Conservation (phyloP, 2,888 invertebrate genomes). For the Unio delphinus region DNA sequence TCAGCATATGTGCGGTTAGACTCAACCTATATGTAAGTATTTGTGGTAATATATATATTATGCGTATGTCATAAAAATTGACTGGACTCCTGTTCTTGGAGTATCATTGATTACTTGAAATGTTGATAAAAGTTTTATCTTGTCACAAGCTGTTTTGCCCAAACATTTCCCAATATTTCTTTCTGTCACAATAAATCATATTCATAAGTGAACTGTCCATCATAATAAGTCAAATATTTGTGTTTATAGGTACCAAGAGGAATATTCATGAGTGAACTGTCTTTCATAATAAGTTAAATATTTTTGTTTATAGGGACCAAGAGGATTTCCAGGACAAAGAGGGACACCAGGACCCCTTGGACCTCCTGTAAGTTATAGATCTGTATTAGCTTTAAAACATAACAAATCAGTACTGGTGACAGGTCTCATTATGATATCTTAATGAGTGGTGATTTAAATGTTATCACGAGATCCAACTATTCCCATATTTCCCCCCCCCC, state of each 20-base stretch:
- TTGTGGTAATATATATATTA: no score
- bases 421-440: no score
- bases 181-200: background rate
- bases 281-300: background rate
- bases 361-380: conserved; percentile 74
- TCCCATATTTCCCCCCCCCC: background rate
- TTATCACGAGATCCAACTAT: background rate
- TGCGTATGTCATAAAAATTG: no score
- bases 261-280: background rate
- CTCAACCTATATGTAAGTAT: no score
- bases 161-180: background rate
- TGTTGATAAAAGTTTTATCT: no score
- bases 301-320: conserved; percentile 78
- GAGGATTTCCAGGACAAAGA: conserved; percentile 87
- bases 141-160: no score
- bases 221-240: background rate
- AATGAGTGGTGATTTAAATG: no score
- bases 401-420: background rate
- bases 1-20: no score
- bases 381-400: no score
- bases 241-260: conserved; percentile 83
- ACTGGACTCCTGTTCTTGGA: no score
- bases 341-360: conserved; percentile 85
- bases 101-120: no score
- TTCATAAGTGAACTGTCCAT: no score